A percentile compares a stretch with the other conserved stretches of the same genome.
Evolutionary conservation across 1,140 invertebrate species (phyloP).

Genomic region (Drosophila prosaltans): DNA sequence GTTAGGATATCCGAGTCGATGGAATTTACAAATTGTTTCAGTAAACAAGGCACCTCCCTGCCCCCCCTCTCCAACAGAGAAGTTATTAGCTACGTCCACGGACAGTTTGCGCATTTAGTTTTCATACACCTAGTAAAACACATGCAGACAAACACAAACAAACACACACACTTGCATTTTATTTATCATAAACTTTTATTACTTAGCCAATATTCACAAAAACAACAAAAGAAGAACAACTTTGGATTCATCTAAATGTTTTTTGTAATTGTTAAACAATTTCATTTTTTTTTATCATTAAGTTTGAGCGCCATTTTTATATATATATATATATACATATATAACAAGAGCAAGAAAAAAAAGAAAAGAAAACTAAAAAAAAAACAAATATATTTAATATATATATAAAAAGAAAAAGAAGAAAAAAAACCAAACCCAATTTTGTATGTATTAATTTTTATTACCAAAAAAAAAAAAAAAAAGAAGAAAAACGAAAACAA

Average conservation of each 20-base stretch:
- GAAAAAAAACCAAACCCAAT: constrained; percentile 58
- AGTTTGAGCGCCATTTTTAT: constrained; percentile 59
- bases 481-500: constrained; percentile 30
- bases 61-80: constrained; percentile 14
- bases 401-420: constrained; percentile 47
- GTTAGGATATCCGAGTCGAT: no score
- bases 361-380: constrained; percentile 2
- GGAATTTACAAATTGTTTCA: no score
- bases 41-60: constrained; percentile 16
- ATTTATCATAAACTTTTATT: constrained; percentile 28
- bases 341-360: constrained; percentile 38
- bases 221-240: constrained; percentile 32
- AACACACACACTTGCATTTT: constrained; percentile 28
- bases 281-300: constrained; percentile 53
- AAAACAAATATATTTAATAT: constrained; percentile 43
- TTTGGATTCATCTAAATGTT: constrained; percentile 57
- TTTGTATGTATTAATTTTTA: constrained; percentile 82
- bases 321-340: constrained; percentile 62
- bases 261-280: constrained; percentile 51
- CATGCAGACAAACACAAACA: constrained; percentile 17
- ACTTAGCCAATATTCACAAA: constrained; percentile 41
- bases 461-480: constrained; percentile 43
- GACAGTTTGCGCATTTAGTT: constrained; percentile 43
- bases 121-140: constrained; percentile 2
- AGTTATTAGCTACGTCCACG: constrained; percentile 3